Conservation (phyloP, 37 sponge, comb jelly and placozoan genomes). For the Amphimedon queenslandica region DNA sequence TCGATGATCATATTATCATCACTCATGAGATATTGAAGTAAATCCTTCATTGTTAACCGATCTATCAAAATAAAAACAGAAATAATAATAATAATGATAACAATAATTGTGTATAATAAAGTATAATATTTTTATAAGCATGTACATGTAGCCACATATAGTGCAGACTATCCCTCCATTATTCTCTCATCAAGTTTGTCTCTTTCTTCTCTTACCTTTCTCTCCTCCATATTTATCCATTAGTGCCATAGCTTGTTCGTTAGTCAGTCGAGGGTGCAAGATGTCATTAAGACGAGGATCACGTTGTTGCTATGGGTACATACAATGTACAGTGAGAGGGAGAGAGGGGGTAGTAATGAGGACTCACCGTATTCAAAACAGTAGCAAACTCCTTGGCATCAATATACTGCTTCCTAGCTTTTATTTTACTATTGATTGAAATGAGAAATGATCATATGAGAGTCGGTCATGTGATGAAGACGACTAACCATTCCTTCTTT, state of each 20-base stretch:
- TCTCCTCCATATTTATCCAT: conserved; percentile 14
- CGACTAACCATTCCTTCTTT: conserved; percentile 23
- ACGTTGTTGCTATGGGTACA: conserved; percentile 68
- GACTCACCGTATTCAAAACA: conserved; percentile 34
- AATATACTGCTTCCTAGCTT: neutral
- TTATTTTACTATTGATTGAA: conserved; percentile 8
- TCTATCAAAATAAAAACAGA: conserved; percentile 11
- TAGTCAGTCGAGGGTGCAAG: conserved; percentile 46
- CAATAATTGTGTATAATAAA: too few relatives aligned
- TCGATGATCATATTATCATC: conserved; percentile 81
- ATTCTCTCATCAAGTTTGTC: too few relatives aligned
- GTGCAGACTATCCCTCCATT: too few relatives aligned
- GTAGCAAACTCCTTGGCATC: conserved; percentile 25
- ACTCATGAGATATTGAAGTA: conserved; percentile 66
- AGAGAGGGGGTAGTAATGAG: too few relatives aligned
- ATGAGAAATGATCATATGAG: neutral
- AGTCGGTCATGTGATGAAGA: neutral
- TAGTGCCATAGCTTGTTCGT: conserved; percentile 38
- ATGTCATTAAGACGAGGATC: conserved; percentile 89
- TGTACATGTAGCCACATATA: neutral
- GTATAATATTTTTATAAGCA: too few relatives aligned
- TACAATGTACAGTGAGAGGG: neutral
- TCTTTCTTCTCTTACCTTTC: conserved; percentile 8
- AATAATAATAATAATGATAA: too few relatives aligned
- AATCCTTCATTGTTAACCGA: conserved; percentile 46